These are phyloP conservation scores for Sebastes vulpes DNA, from an alignment of 2,797 vertebrate genomes.

Conservation along the genomic window DNA sequence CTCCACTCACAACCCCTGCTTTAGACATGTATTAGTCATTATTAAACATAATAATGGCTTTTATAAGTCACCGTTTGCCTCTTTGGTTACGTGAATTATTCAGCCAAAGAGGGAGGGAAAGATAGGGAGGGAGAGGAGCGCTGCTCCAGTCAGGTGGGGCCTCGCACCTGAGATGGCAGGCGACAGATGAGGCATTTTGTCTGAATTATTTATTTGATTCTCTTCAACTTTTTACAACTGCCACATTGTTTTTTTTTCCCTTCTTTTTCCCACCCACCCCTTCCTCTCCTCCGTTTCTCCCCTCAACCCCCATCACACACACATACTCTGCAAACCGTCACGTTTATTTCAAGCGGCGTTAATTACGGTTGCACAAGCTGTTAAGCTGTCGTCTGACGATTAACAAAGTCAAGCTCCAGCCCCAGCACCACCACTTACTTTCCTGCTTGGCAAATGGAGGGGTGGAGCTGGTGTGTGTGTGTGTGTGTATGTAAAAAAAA, in stretches of 20 bases:
- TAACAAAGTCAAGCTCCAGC: constrained; percentile 84
- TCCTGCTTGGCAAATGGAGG: constrained; percentile 70
- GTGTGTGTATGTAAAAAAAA: constrained; percentile 3
- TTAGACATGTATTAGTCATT: constrained; percentile 84
- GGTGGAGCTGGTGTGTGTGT: constrained; percentile 36
- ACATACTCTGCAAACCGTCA: constrained; percentile 51
- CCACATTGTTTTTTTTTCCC: constrained; percentile 35
- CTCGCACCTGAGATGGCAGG: constrained; percentile 77
- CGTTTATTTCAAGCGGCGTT: constrained; percentile 82
- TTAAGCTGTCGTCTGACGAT: constrained; percentile 85
- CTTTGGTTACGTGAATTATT: constrained; percentile 85
- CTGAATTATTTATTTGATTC: constrained; percentile 86
- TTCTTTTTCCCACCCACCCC: neutral
- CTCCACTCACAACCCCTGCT: constrained; percentile 28
- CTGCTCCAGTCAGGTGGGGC: constrained; percentile 74
- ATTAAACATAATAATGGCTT: constrained; percentile 89
- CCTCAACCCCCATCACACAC: neutral
- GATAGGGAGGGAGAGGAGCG: constrained; percentile 8
- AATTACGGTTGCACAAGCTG: constrained; percentile 85
- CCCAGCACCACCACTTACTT: constrained; percentile 70
- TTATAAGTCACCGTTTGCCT: constrained; percentile 82
- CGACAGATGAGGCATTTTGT: constrained; percentile 74
- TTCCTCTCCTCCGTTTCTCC: neutral
- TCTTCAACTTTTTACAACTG: constrained; percentile 70
- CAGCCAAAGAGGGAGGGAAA: constrained; percentile 47